These are phyloP conservation scores for Apeira syringaria DNA, from an alignment of 2,888 invertebrate genomes.

Conservation along the genomic window DNA sequence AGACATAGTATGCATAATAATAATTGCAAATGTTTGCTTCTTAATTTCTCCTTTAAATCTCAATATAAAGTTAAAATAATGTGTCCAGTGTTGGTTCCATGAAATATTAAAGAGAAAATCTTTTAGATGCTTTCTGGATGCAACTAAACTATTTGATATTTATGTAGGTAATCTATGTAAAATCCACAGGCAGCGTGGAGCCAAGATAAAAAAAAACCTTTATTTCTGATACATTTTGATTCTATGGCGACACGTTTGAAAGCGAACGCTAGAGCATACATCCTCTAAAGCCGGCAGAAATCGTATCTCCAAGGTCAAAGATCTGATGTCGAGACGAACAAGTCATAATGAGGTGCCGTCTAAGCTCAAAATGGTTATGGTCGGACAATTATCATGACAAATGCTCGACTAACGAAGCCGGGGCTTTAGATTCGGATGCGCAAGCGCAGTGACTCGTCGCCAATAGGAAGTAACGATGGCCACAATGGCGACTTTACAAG, in stretches of 20 bases:
- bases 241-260: conserved; percentile 60
- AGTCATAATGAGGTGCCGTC: conserved; percentile 66
- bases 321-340: conserved; percentile 27
- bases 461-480: conserved; percentile 67
- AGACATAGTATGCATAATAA: no score
- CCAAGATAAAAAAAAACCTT: no score
- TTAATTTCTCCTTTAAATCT: no score
- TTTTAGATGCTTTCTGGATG: no score
- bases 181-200: no score
- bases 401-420: conserved; percentile 71
- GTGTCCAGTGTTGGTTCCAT: no score
- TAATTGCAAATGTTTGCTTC: no score
- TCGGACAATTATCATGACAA: conserved; percentile 76
- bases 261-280: conserved; percentile 54
- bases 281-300: conserved; percentile 18
- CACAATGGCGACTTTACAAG: conserved; percentile 46
- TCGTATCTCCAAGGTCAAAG: conserved; percentile 25
- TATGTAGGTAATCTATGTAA: no score
- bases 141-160: no score
- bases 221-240: no score
- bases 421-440: conserved; percentile 53
- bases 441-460: conserved; percentile 54
- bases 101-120: no score
- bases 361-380: conserved; percentile 58
- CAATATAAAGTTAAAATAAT: no score